Evolutionary conservation across 2,888 invertebrate species (phyloP).

Genomic region (Seira ritae): DNA sequence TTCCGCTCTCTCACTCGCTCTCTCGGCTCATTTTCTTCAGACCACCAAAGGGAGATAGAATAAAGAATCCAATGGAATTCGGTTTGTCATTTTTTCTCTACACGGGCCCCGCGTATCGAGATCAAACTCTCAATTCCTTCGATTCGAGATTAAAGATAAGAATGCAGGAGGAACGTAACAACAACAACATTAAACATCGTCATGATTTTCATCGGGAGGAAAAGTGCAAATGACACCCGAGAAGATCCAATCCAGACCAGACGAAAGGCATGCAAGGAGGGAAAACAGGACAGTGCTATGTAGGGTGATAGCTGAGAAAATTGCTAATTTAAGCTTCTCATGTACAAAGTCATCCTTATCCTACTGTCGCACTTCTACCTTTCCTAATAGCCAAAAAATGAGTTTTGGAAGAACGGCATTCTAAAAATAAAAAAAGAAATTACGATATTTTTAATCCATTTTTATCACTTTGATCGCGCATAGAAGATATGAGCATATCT

Average conservation of each 20-base stretch:
- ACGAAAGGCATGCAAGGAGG: background rate
- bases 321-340: conserved; percentile 11
- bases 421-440: conserved; percentile 41
- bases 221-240: background rate
- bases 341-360: conserved; percentile 21
- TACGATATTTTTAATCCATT: conserved; percentile 26
- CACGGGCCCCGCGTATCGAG: background rate
- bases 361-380: background rate
- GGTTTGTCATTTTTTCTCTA: background rate
- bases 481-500: conserved; percentile 2
- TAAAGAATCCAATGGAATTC: background rate
- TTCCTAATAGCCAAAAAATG: background rate
- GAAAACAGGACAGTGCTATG: background rate
- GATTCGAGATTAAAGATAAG: background rate
- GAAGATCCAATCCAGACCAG: background rate
- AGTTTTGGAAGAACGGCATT: conserved; percentile 7
- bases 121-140: background rate
- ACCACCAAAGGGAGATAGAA: background rate
- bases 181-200: background rate
- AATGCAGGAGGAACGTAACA: background rate
- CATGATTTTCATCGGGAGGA: background rate
- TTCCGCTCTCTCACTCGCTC: no score
- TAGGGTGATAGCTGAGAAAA: background rate
- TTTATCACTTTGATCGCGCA: background rate
- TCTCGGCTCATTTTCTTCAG: conserved; percentile 4